Percentiles rank a stretch among this genome's conserved stretches.
Conservation (phyloP, 2,797 vertebrate species). For the Pseudochirops corinnae region DNA sequence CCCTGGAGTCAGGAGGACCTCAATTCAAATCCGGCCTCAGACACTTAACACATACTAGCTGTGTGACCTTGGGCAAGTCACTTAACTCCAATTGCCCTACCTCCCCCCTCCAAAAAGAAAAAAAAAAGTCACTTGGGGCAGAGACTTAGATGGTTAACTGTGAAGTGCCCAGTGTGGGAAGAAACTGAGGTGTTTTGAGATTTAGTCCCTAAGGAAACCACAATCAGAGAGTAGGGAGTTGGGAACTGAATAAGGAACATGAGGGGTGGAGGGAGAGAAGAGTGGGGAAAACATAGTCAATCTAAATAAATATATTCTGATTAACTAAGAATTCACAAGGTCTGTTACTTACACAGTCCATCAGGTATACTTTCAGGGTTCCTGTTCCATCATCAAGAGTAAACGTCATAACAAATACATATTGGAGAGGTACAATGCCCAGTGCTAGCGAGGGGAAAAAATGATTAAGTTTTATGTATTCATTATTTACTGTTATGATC, state of each 20-base stretch:
- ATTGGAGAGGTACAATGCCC: slow-evolving; percentile 89
- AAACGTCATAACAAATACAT: slow-evolving; percentile 91
- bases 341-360: slow-evolving; percentile 90
- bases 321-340: neutral
- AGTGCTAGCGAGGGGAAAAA: slow-evolving; percentile 85
- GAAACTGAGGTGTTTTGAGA: neutral
- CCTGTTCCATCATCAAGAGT: slow-evolving; percentile 90
- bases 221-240: neutral
- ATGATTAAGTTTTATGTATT: neutral
- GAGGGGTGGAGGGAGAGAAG: neutral
- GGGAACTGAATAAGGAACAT: neutral
- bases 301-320: slow-evolving; percentile 18
- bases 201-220: neutral
- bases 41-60: too few species aligned
- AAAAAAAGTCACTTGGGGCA: neutral
- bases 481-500: neutral
- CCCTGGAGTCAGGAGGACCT: too few species aligned
- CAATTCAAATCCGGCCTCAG: too few species aligned
- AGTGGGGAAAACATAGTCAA: neutral
- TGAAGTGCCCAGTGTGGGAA: neutral
- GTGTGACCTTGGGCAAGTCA: too few species aligned
- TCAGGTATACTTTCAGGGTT: slow-evolving; percentile 90
- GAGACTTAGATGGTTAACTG: neutral
- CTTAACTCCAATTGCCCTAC: too few species aligned
- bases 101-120: too few species aligned